phyloP scores from a whole-genome alignment of 2,888 invertebrate species.

The Acanthosepion lycidas region DNA sequence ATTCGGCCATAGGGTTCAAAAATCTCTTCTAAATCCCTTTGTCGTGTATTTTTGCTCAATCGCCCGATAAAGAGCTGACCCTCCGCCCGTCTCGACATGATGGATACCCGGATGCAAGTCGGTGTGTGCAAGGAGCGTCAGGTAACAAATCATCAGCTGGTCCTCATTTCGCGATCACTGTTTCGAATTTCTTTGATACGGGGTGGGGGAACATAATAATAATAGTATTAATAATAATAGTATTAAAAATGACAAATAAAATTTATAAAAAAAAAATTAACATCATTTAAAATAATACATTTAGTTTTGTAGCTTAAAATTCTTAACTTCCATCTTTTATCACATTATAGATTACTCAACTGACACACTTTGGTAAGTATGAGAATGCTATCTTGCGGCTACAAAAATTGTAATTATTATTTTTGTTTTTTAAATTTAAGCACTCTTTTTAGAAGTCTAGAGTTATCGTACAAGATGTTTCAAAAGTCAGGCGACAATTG shows the following conservation, averaged over 20 bases:
- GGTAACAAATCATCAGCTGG: neutral
- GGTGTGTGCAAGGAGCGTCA: neutral
- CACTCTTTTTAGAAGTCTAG: neutral
- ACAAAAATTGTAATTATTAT: neutral
- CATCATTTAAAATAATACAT: neutral
- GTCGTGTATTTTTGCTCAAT: constrained; percentile 71
- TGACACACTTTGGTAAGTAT: neutral
- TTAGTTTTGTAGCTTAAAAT: neutral
- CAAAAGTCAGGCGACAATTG: too few relatives aligned
- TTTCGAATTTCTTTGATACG: neutral
- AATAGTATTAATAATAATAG: neutral
- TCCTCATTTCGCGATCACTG: neutral
- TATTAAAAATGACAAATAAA: neutral
- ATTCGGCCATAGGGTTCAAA: constrained; percentile 75
- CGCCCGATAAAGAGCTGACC: constrained; percentile 74
- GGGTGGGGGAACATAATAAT: neutral
- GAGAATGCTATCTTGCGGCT: neutral
- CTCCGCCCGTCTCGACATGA: constrained; percentile 56
- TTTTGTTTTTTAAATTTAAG: neutral
- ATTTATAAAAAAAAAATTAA: neutral
- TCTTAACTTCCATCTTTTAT: neutral
- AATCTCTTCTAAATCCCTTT: constrained; percentile 74
- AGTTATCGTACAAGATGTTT: too few relatives aligned
- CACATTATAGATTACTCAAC: neutral
- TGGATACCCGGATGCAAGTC: neutral